Conservation (phyloP, 2,113 vertebrate genomes). For the Tympanuchus pallidicinctus region DNA sequence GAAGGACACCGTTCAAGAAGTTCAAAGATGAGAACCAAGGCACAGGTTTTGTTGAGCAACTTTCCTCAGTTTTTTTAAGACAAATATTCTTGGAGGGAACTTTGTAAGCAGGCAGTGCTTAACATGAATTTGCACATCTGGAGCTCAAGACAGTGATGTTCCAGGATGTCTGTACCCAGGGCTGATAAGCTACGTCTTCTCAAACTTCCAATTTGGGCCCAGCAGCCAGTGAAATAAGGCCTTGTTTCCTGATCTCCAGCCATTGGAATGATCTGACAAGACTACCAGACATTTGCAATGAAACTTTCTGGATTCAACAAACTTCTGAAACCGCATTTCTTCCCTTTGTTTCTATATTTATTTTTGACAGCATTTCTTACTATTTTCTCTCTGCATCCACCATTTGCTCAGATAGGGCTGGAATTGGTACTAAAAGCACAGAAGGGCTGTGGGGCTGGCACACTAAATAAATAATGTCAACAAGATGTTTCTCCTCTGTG, state of each 20-base stretch:
- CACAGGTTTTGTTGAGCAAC: neutral
- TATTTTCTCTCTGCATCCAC: neutral
- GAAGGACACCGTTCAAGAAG: neutral
- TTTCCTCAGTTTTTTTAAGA: neutral
- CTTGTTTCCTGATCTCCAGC: neutral
- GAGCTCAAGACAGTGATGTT: neutral
- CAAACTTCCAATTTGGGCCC: neutral
- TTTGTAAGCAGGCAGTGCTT: neutral
- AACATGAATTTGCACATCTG: neutral
- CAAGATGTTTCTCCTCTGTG: neutral
- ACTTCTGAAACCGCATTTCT: neutral
- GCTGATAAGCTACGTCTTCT: neutral
- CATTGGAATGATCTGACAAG: neutral
- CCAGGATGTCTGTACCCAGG: neutral
- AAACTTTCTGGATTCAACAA: neutral
- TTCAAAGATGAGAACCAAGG: neutral
- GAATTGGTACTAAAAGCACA: neutral
- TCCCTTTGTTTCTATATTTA: neutral
- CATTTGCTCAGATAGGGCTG: neutral
- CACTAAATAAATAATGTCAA: neutral
- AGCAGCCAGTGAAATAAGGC: neutral
- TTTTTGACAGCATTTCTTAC: neutral
- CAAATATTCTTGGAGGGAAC: neutral
- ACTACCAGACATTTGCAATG: fast-evolving
- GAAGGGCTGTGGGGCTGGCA: neutral